Evolutionary conservation across 2,797 vertebrate species (phyloP), one percentile per base, ranked within the genome.

Genomic region (Knipowitschia caucasica): DNA sequence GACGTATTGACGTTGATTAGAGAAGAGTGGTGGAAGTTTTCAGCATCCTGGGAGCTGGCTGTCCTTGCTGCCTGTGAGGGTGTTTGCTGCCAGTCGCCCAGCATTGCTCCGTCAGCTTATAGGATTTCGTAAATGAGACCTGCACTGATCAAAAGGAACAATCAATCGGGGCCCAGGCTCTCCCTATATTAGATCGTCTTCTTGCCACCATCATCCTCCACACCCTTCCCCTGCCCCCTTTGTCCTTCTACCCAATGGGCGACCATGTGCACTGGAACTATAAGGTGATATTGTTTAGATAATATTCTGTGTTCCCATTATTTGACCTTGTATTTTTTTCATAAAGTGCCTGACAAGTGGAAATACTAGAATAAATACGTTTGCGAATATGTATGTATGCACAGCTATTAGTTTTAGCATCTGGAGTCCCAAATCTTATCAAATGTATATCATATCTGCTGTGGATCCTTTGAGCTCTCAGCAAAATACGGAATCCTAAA

Each of bases 81-180:
- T 70, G 67, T 65, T 46, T 29, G 59, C 64, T 61, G 61, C 73
- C 64, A 56, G 61, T 39, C 62, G 47, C 65, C 44, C 51, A 58
- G 40, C 21, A 57, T 7, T 67, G 69, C 71, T 47, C 64, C 60
- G 73, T 78, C 78, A 65, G 77, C 76, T 77, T 69, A 71, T 71
- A 74, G 77, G 77, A 67, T 75, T 84, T 77, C 14, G 26, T 63
- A 80, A 82, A 82, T 75, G 72, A 78, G 69, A 62, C 50, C 15
- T 6, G 27, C 69, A 85, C 85, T 68, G 82, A 86, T 83, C 68
- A 67, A 56, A 29, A 72, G 23, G 39, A 73, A 15, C 44, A 72
- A 86, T 85, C 79, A 47, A 84, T 85, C 9, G 33, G 59, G 23
- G 56, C 58, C 8, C 62, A 46, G 44, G 67, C 64, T 55, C 53